Percentiles rank a stretch among this genome's conserved stretches.
These are phyloP conservation scores for Mobula hypostoma DNA, from an alignment of 2,113 vertebrate species.

Conservation along the genomic window DNA sequence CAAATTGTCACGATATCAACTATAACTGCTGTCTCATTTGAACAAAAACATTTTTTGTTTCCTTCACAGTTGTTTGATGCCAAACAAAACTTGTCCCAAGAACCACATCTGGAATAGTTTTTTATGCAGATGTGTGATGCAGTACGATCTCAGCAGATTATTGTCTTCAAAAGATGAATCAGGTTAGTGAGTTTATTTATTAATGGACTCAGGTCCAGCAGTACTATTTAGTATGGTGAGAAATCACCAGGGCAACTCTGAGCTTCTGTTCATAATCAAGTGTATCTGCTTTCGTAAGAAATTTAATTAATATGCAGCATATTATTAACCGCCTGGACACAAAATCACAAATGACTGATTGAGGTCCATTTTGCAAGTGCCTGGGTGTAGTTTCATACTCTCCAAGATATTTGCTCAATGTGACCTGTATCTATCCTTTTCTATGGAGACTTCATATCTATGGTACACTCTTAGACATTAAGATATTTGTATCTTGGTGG, in stretches of 20 bases:
- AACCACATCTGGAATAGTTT: constrained; percentile 76
- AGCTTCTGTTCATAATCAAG: not conserved
- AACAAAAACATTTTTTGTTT: constrained; percentile 39
- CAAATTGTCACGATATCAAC: not conserved
- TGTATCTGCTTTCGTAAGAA: not conserved
- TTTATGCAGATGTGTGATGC: constrained; percentile 72
- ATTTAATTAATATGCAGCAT: not conserved
- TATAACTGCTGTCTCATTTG: not conserved
- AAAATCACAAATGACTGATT: not conserved
- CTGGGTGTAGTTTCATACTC: not conserved
- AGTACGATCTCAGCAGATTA: constrained; percentile 60
- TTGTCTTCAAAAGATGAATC: constrained; percentile 55
- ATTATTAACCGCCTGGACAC: not conserved
- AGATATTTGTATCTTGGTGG: not conserved
- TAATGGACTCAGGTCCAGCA: not conserved
- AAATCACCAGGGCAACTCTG: too few relatives aligned
- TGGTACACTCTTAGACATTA: not conserved
- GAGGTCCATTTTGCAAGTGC: too few relatives aligned
- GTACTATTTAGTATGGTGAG: not conserved
- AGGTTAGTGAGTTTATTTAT: constrained; percentile 57
- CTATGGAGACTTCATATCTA: not conserved
- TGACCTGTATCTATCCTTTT: not conserved
- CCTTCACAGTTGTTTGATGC: constrained; percentile 66
- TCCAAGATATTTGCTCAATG: not conserved
- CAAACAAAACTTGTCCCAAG: constrained; percentile 80